phyloP scores from a whole-genome alignment of 2,888 invertebrate genomes.

The Diarsia dahlii region DNA sequence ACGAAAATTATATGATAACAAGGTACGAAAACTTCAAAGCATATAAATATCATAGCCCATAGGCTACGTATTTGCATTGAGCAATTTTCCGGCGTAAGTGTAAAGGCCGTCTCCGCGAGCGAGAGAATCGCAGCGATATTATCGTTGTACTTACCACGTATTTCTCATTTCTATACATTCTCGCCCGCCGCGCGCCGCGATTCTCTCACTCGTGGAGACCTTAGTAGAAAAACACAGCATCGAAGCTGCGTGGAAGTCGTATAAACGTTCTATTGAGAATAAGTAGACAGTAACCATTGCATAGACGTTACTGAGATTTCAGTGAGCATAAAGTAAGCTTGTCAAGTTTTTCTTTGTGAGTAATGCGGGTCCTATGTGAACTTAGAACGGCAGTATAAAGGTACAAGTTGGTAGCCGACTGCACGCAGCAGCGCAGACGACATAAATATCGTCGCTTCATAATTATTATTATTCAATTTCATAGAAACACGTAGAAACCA shows the following conservation, averaged over 20 bases:
- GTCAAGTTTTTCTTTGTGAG: not conserved
- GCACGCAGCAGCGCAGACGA: too few species aligned
- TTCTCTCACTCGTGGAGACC: too few species aligned
- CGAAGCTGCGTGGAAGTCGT: not conserved
- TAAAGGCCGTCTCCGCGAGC: too few species aligned
- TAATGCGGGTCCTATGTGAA: not conserved
- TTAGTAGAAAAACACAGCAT: not conserved
- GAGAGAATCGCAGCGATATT: too few species aligned
- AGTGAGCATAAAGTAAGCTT: not conserved
- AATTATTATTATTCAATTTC: too few species aligned
- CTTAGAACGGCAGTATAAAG: too few species aligned
- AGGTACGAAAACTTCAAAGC: constrained; percentile 37
- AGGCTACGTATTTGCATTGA: not conserved
- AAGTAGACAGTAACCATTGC: not conserved
- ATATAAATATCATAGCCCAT: not conserved
- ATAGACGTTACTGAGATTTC: not conserved
- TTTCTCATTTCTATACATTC: too few species aligned
- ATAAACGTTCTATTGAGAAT: not conserved
- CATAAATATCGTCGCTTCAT: too few species aligned
- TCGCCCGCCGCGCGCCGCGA: too few species aligned
- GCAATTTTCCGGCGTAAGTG: not conserved
- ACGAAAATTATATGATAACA: constrained; percentile 62
- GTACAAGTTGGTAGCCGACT: too few species aligned
- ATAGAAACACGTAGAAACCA: too few species aligned
- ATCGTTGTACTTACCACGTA: too few species aligned